A percentile compares a stretch with the other conserved stretches of the same genome.
phyloP scores from a whole-genome alignment of 2,888 invertebrate species.

The Rhagonycha lutea region DNA sequence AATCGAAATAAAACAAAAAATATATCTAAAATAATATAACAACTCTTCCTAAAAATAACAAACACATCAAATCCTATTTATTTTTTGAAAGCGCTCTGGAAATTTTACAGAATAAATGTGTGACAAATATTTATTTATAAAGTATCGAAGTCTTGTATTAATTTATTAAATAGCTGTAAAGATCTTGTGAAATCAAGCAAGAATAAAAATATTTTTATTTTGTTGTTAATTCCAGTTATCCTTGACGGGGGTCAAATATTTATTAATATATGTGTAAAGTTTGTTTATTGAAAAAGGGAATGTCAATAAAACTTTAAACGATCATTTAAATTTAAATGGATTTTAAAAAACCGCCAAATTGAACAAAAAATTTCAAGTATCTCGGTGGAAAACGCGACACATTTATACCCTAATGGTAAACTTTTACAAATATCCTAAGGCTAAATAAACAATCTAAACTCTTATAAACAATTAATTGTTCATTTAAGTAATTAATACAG shows the following conservation, averaged over 20 bases:
- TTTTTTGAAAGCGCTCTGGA: background rate
- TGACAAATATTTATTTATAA: background rate
- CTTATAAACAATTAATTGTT: background rate
- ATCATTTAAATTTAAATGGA: too few relatives aligned
- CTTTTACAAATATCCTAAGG: background rate
- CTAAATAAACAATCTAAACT: background rate
- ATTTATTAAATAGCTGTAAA: background rate
- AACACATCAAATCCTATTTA: background rate
- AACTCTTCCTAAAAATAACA: background rate
- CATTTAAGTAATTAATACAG: background rate
- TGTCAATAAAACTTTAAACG: background rate
- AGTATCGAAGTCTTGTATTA: background rate
- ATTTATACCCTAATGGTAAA: background rate
- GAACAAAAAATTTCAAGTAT: too few relatives aligned
- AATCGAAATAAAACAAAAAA: background rate
- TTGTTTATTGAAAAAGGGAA: background rate
- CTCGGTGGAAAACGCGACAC: too few relatives aligned
- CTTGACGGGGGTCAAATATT: constrained; percentile 18
- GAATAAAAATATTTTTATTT: constrained; percentile 4
- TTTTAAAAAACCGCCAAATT: too few relatives aligned
- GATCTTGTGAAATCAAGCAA: background rate
- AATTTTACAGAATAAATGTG: background rate
- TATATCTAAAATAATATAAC: background rate
- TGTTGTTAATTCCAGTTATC: constrained; percentile 13
- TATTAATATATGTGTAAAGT: constrained; percentile 3